Evolutionary conservation across 2,797 vertebrate genomes (phyloP), one percentile per base, ranked within the genome.

Genomic region (Moxostoma hubbsi): DNA sequence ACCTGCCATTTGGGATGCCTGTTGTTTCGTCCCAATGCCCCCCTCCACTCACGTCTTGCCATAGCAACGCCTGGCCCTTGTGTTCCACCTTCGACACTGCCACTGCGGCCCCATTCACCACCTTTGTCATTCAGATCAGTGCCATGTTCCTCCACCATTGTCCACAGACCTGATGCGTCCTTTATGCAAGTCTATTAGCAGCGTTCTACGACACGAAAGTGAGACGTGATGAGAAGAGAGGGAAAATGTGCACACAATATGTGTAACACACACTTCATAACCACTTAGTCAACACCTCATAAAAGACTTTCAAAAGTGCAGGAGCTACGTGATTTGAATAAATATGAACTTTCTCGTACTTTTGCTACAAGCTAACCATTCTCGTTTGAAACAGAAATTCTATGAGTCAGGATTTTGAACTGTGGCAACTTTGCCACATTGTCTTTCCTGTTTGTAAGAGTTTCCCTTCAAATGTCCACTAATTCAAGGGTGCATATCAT

Each of bases 101-200:
- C 24, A 2, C 2, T 24, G 24, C 2, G 24, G 24, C 59, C 75
- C 85, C 80, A 89, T 92, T 90, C 88, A 87, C 65, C 55, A 72
- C 86, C 87, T 93, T 94, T 94, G 89, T 94, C 87, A 95, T 94
- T 94, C 70, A 94, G 89, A 94, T 95, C 45, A 89, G 89, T 82
- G 72, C 84, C 81, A 61, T 81, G 86, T 84, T 88, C 81, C 83
- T 90, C 84, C 69, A 86, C 84, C 81, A 85, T 82, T 82, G 85
- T 86, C 82, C 84, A 65, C 46, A 65, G 73, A 71, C 70, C 64
- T 77, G 47, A 80, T 90, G 91, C 92, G 86, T 91, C 82, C 88
- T 81, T 88, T 81, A 75, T 85, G 68, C 57, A 36, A 77, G 66
- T 85, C 79, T 86, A 81, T 86, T 81, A 85, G 86, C 86, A 82